A percentile compares a stretch with the other conserved stretches of the same genome.
Evolutionary conservation across 2,113 vertebrate species (phyloP).

Genomic region (Cranoglanis bouderius): DNA sequence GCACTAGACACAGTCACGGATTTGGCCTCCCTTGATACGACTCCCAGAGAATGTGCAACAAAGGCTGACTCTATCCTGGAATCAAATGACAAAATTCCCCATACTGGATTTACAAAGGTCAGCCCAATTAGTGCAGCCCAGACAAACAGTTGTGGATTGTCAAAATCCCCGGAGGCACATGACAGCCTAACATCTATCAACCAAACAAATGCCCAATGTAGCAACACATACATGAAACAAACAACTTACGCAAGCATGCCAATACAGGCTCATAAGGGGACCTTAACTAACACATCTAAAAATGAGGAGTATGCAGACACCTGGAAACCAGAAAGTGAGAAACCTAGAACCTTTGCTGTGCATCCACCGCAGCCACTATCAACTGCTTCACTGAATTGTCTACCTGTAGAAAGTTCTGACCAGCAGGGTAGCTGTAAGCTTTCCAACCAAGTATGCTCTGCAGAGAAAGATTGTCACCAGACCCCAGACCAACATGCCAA

Average conservation of each 20-base stretch:
- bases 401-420: constrained; percentile 15
- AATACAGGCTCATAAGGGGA: neutral
- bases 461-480: constrained; percentile 23
- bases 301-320: neutral
- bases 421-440: neutral
- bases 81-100: constrained; percentile 53
- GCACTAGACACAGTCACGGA: constrained; percentile 30
- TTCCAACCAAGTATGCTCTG: neutral
- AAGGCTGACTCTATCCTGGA: constrained; percentile 51
- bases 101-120: constrained; percentile 37
- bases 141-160: constrained; percentile 45
- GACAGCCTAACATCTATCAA: constrained; percentile 41
- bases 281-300: neutral
- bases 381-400: neutral
- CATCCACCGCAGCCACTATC: constrained; percentile 1
- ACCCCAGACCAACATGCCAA: constrained; percentile 25
- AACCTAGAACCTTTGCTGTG: constrained; percentile 29
- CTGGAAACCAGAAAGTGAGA: constrained; percentile 24
- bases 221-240: constrained; percentile 40
- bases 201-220: constrained; percentile 32
- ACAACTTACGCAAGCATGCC: constrained; percentile 3
- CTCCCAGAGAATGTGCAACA: constrained; percentile 31
- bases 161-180: constrained; percentile 44
- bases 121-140: constrained; percentile 36
- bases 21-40: constrained; percentile 11